Conservation (phyloP, 2,888 invertebrate species). For the Coleophora flavipennella region DNA sequence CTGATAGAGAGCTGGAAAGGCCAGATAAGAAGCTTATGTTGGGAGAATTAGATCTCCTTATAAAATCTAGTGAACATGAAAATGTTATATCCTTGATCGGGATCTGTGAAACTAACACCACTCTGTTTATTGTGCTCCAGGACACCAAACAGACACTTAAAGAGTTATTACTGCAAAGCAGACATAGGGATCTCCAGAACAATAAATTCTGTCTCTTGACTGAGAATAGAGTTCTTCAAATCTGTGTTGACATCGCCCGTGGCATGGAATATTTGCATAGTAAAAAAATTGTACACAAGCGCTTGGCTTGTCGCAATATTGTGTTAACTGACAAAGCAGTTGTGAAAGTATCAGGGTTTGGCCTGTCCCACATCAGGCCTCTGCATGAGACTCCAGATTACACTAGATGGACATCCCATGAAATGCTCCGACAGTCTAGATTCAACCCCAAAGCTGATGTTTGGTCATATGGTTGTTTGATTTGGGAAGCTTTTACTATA, state of each 20-base stretch:
- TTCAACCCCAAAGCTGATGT: constrained; percentile 82
- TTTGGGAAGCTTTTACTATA: constrained; percentile 87
- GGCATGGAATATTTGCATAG: constrained; percentile 81
- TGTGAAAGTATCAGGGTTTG: constrained; percentile 84
- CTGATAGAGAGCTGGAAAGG: constrained; percentile 66
- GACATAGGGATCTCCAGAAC: constrained; percentile 64
- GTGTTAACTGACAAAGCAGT: constrained; percentile 75
- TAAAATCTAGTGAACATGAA: constrained; percentile 78
- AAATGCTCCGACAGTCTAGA: constrained; percentile 79
- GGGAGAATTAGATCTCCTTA: constrained; percentile 80
- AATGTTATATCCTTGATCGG: constrained; percentile 83
- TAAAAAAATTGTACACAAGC: constrained; percentile 80
- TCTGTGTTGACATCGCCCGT: constrained; percentile 77
- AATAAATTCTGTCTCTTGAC: constrained; percentile 73
- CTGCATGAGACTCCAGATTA: constrained; percentile 79
- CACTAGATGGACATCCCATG: constrained; percentile 85
- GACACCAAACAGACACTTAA: constrained; percentile 78
- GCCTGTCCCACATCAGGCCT: constrained; percentile 77
- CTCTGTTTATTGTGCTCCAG: constrained; percentile 82
- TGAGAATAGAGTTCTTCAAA: constrained; percentile 76
- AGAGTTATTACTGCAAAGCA: constrained; percentile 76
- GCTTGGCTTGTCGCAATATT: constrained; percentile 81
- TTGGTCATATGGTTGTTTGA: constrained; percentile 86
- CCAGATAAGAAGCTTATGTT: constrained; percentile 72
- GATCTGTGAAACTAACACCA: constrained; percentile 83